Evolutionary conservation across 2,888 invertebrate genomes (phyloP).

Genomic region (Myopa testacea): DNA sequence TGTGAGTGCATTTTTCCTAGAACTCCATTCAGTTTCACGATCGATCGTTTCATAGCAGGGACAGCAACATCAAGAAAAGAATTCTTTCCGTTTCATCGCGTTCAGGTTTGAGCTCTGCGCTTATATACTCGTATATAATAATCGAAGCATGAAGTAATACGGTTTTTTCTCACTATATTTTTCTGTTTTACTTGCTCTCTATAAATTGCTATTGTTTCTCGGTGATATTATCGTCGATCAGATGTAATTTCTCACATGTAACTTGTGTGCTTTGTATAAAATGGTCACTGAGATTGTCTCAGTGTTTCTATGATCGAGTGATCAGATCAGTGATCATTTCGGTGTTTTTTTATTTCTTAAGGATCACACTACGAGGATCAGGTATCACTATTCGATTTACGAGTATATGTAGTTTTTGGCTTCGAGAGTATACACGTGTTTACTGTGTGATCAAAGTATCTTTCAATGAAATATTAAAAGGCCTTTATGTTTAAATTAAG

Average conservation of each 20-base stretch:
- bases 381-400: too few species aligned
- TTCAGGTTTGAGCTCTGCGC: conserved; percentile 6
- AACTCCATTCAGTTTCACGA: conserved; percentile 33
- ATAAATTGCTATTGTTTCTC: background rate
- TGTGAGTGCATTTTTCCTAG: conserved; percentile 18
- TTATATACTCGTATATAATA: conserved; percentile 3
- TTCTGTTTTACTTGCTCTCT: background rate
- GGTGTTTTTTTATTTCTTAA: too few species aligned
- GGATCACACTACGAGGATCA: too few species aligned
- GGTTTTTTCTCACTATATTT: background rate
- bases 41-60: background rate
- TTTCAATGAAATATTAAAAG: too few species aligned
- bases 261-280: background rate
- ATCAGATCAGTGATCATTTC: too few species aligned
- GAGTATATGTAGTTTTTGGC: too few species aligned
- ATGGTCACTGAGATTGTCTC: too few species aligned
- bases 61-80: background rate
- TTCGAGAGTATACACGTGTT: too few species aligned
- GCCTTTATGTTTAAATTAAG: too few species aligned
- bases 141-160: conserved; percentile 4
- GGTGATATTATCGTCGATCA: background rate
- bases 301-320: too few species aligned
- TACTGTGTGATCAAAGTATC: too few species aligned
- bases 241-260: background rate
- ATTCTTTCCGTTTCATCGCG: conserved; percentile 11